Percentiles rank a stretch among this genome's conserved stretches.
These are phyloP conservation scores for Maniola hyperantus DNA, from an alignment of 2,888 invertebrate genomes.

Conservation along the genomic window DNA sequence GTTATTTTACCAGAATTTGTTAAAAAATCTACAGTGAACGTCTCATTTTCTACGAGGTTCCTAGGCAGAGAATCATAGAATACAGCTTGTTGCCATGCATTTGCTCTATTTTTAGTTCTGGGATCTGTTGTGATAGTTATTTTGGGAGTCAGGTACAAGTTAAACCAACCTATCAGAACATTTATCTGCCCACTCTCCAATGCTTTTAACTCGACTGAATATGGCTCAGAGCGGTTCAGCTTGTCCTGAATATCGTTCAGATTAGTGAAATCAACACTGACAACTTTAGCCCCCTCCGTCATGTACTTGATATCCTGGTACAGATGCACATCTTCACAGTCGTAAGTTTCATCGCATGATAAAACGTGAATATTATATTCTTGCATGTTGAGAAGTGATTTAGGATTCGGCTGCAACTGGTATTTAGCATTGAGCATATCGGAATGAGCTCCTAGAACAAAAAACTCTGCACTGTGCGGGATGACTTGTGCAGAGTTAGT, in stretches of 20 bases:
- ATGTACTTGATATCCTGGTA: slow-evolving; percentile 81
- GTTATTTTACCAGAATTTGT: slow-evolving; percentile 65
- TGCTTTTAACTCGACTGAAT: slow-evolving; percentile 61
- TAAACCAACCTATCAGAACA: slow-evolving; percentile 88
- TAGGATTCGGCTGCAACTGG: slow-evolving; percentile 57
- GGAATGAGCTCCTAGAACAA: slow-evolving; percentile 84
- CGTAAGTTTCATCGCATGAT: slow-evolving; percentile 83
- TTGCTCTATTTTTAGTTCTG: slow-evolving; percentile 63
- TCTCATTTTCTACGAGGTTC: slow-evolving; percentile 53
- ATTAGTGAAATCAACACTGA: slow-evolving; percentile 85
- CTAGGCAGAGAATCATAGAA: slow-evolving; percentile 82
- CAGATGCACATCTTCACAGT: slow-evolving; percentile 85
- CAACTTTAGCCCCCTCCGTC: slow-evolving; percentile 79
- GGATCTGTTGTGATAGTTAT: slow-evolving; percentile 85
- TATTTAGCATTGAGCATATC: slow-evolving; percentile 74
- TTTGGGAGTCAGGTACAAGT: slow-evolving; percentile 85
- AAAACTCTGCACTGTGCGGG: slow-evolving; percentile 84
- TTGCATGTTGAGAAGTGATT: slow-evolving; percentile 56
- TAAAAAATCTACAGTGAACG: slow-evolving; percentile 55
- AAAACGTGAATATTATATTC: slow-evolving; percentile 54
- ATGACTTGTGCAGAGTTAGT: slow-evolving; percentile 76
- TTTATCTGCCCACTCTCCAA: slow-evolving; percentile 81
- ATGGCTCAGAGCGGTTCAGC: slow-evolving; percentile 61
- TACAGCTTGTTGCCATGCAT: slow-evolving; percentile 91
- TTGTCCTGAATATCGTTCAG: slow-evolving; percentile 69